phyloP scores from a whole-genome alignment of 2,888 invertebrate species.

The Synanthedon myopaeformis region DNA sequence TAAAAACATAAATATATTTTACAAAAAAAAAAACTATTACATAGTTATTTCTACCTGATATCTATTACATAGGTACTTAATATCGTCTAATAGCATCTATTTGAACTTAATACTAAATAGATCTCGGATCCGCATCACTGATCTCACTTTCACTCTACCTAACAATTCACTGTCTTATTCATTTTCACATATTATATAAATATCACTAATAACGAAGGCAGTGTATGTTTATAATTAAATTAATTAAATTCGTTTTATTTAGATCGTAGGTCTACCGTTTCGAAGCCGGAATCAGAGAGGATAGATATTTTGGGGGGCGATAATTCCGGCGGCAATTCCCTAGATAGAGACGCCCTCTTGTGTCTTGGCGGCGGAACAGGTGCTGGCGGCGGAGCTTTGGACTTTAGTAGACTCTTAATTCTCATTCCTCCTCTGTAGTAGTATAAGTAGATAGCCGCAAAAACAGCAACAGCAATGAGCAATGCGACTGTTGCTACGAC shows the following conservation, averaged over 20 bases:
- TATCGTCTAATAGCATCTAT: conserved; percentile 8
- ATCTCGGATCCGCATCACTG: conserved; percentile 4
- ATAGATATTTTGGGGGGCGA: conserved; percentile 41
- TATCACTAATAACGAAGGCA: conserved; percentile 1
- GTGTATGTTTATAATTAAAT: neutral
- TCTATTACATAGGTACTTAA: conserved; percentile 8
- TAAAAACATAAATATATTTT: conserved; percentile 48
- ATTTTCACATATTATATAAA: conserved; percentile 6
- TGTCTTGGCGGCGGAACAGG: conserved; percentile 60
- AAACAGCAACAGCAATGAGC: conserved; percentile 73
- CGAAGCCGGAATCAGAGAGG: conserved; percentile 57
- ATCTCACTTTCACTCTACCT: conserved; percentile 2
- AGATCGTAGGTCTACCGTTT: conserved; percentile 56
- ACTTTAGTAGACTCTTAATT: conserved; percentile 73
- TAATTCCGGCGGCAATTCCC: conserved; percentile 47
- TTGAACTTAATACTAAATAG: conserved; percentile 2
- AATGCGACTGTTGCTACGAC: conserved; percentile 75
- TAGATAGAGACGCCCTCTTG: conserved; percentile 46
- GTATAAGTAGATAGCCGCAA: conserved; percentile 79
- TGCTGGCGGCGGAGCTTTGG: conserved; percentile 40
- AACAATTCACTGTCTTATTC: conserved; percentile 4
- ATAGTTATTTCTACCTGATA: conserved; percentile 2
- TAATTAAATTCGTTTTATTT: conserved; percentile 16
- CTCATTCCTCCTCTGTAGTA: conserved; percentile 80
- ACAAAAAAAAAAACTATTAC: conserved; percentile 20